Conservation (phyloP, 1,140 invertebrate genomes). For the Musca domestica region DNA sequence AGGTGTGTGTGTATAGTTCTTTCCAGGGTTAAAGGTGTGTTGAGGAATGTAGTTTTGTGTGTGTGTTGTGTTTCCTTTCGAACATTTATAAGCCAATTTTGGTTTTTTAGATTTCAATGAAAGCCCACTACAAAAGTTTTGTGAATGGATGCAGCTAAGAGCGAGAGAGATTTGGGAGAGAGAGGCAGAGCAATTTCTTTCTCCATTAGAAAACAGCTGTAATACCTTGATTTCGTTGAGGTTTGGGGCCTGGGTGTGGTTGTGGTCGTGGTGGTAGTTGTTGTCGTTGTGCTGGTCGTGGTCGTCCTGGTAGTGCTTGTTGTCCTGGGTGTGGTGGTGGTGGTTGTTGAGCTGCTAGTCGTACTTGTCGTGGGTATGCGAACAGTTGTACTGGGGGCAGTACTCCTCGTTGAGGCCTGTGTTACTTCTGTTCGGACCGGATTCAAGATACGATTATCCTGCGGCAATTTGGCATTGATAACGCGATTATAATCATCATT, state of each 20-base stretch:
- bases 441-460: no score
- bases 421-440: slow-evolving; percentile 11
- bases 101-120: neutral
- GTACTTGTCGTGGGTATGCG: slow-evolving; percentile 12
- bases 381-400: slow-evolving; percentile 26
- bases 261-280: slow-evolving; percentile 26
- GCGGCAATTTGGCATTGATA: neutral
- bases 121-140: neutral
- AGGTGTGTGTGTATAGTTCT: no score
- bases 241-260: neutral
- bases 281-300: slow-evolving; percentile 24
- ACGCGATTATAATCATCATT: neutral
- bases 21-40: no score
- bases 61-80: no score
- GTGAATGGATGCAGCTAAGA: neutral
- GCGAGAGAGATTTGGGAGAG: neutral
- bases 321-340: slow-evolving; percentile 35
- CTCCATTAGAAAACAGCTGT: neutral
- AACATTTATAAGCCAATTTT: slow-evolving; percentile 10
- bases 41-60: no score
- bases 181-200: neutral
- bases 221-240: slow-evolving; percentile 20
- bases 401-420: slow-evolving; percentile 28
- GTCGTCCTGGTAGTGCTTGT: slow-evolving; percentile 30
- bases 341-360: slow-evolving; percentile 7